Evolutionary conservation across 2,113 vertebrate genomes (phyloP), one percentile per base, ranked within the genome.

Genomic region (Lates calcarifer): DNA sequence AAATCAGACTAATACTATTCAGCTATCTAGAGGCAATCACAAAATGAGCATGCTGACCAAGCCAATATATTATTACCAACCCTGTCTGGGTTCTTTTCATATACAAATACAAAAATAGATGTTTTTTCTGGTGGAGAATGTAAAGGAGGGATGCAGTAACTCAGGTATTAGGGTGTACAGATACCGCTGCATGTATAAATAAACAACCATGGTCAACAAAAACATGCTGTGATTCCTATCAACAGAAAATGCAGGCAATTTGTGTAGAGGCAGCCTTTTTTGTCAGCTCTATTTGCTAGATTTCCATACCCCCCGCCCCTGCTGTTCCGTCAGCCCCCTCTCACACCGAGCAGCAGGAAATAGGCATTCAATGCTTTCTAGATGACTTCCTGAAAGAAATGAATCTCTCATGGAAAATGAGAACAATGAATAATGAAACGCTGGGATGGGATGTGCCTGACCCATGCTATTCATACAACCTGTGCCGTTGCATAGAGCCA

Each of bases 371-470:
- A 64, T 84, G 88, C 86, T 89, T 94, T 92, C 90, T 90, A 93
- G 85, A 92, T 90, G 92, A 91, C 86, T 92, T 90, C 92, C 90
- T 92, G 84, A 91, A 93, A 90, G 81, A 92, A 93, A 93, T 90
- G 85, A 92, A 93, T 91, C 90, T 83, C 81, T 65, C 35, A 33
- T 33, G 61, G 84, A 90, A 86, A 92, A 91, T 88, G 90, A 91
- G 92, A 91, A 91, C 90, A 89, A 94, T 94, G 93, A 94, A 94
- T 92, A 93, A 95, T 93, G 92, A 91, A 90, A 90, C 28, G 71
- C 33, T 75, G 87, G 87, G 67, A 91, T 83, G 87, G 80, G 90
- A 89, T 84, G 81, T 86, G 88, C 74, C 86, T 87, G 91, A 91
- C 88, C 88, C 85, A 5, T 62, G 85, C 77, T 83, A 88, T 88